Conservation (phyloP, 2,113 vertebrate species). For the Plecturocebus donacophilus region DNA sequence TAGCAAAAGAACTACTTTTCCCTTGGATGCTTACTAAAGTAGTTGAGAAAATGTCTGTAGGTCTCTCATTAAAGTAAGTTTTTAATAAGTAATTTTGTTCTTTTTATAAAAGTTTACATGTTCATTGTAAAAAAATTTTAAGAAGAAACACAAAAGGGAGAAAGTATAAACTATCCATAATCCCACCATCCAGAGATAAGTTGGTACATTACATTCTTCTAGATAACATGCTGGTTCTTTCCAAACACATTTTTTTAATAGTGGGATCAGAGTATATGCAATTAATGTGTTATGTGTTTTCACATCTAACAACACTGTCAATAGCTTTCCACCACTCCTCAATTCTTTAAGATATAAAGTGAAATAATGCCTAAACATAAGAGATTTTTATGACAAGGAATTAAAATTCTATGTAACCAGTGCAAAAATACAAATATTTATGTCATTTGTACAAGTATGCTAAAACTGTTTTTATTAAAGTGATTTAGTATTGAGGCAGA, state of each 20-base stretch:
- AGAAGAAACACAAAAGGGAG: not conserved
- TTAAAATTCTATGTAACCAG: constrained; percentile 44
- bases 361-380: constrained; percentile 37
- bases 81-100: constrained; percentile 1
- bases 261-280: not conserved
- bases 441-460: constrained; percentile 33
- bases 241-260: not conserved
- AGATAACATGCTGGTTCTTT: not conserved
- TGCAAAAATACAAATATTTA: constrained; percentile 47
- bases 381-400: not conserved
- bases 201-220: not conserved
- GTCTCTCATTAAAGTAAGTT: not conserved
- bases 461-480: constrained; percentile 69
- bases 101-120: not conserved
- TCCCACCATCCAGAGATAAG: not conserved
- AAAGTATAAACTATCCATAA: constrained; percentile 31
- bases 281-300: not conserved
- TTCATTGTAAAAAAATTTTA: not conserved
- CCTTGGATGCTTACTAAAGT: not conserved
- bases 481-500: constrained; percentile 15
- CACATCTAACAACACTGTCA: constrained; percentile 3
- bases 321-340: constrained; percentile 3
- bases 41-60: not conserved
- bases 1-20: not conserved
- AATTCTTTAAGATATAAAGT: constrained; percentile 38